Base-by-base conservation (phyloP, 2,797 vertebrate genomes). In the Zenarchopterus dispar region DNA sequence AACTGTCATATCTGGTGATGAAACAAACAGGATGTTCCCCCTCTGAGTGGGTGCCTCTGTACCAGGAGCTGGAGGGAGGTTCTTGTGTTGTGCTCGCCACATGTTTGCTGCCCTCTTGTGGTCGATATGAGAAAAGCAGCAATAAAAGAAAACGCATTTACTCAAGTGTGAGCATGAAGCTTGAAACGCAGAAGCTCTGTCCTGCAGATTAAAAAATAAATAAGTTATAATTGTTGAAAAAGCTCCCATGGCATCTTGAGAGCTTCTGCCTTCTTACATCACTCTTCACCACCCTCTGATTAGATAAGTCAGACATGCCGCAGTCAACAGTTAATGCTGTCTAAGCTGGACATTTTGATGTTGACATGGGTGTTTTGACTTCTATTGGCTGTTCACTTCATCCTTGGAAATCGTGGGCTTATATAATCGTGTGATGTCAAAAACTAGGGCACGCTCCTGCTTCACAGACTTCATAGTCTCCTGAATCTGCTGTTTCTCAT, bases 51-150 rank as follows among this genome's bases (percentile, higher is more conserved):
- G 50, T 67, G 51, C 22, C 17, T 67, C 22, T 70, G n/a, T 59
- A 54, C 17, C 3, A 62, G 41, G 63, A 57, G 48, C 56, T 67
- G 63, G 65, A 64, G 59, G 55, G 51, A 66, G 56, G 44, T 6
- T 36, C 50, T 56, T 54, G 42, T 56, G 28, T 48, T 63, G 26
- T 10, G 18, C 62, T 70, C 67, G 46, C 24, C 50, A 48, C 50
- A 52, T 17, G 53, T 91, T 73, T 91, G 84, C 78, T 85, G 76
- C 91, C 90, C 82, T 78, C 91, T 92, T 86, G 75, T 91, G 91
- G 86, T 56, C 16, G 5, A 42, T 41, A 45, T 21, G 28, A 53
- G 49, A n/a, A 59, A 36, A 53, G 56, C 52, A 52, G 23, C 55
- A 46, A 17, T 19, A 43, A 44, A 17, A 23, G 49, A 62, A 15